Base-by-base conservation (phyloP, 1,140 invertebrate species). In the Ips nitidus region DNA sequence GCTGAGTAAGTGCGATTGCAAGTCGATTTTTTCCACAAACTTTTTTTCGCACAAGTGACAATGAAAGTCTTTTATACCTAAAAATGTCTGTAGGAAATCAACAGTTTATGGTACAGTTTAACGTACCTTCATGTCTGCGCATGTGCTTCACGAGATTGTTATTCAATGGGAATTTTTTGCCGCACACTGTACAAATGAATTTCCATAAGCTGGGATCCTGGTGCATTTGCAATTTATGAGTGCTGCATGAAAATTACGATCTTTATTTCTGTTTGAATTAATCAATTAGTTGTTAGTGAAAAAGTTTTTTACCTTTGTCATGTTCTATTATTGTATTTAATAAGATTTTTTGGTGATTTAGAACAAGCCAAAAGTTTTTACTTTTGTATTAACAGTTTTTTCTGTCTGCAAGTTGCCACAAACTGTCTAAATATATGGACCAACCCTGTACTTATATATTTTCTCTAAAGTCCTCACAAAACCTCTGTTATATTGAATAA, bases 41-140 rank as follows among this genome's bases (percentile, higher is more conserved):
- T 94, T 96, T 81, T 99, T 99, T 77, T 88, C 90, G 80, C 97
- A 99, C n/a, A 97, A 91, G 77, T 98, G 98, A 81, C 97, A 99
- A 3, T 37, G n/a, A 38, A 71, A 71, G 8, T 53, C 42, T 53
- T 68, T 71, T 38, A 59, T 66, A 39, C 65, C 66, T 69, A 22
- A 50, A 67, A 67, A 45, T 39, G 4, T 41, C 5, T 39, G 3
- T 39, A 53, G 37, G 39, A 45, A 62, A 62, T 5, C 3, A 58
- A 58, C 6, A 47, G 2, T 0, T 47, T 5, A 42, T 59, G 7
- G 39, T 50, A 50, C 2, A 62, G 50, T 39, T 59, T 6, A 59
- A 57, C 52, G 4, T n/a, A 57, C 70, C 70, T 58, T 66, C 65
- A 58, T 71, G 70, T 42, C 70, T n/a, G 4, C 65, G 42, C 64